Evolutionary conservation across 2,888 invertebrate genomes (phyloP).

Genomic region (Aleiodes leptofemur): DNA sequence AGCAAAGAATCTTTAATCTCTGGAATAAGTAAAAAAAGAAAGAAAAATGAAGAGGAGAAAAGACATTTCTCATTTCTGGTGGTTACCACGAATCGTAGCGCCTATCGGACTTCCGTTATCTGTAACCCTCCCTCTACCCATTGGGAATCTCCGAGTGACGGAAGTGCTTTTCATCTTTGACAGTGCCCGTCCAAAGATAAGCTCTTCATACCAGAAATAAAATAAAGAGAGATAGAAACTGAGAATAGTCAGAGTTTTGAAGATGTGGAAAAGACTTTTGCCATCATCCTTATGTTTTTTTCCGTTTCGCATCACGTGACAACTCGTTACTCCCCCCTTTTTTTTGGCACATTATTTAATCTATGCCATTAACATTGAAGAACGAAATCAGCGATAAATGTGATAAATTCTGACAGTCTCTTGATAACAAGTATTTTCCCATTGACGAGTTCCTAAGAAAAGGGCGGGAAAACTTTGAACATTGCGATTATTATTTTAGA

Average conservation of each 20-base stretch:
- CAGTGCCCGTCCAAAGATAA: slow-evolving; percentile 72
- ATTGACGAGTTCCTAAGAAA: too few species aligned
- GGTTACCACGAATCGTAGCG: slow-evolving; percentile 58
- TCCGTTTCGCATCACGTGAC: slow-evolving; percentile 44
- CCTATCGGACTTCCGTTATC: slow-evolving; percentile 73
- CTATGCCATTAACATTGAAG: too few species aligned
- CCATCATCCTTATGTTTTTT: slow-evolving; percentile 35
- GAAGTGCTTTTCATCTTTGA: slow-evolving; percentile 70
- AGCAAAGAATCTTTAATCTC: slow-evolving; percentile 16
- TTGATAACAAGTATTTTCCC: too few species aligned
- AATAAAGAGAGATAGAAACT: slow-evolving; percentile 50
- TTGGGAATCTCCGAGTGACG: slow-evolving; percentile 66
- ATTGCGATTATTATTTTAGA: slow-evolving; percentile 18
- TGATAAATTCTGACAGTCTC: too few species aligned
- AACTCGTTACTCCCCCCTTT: slow-evolving; percentile 45
- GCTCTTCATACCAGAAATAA: slow-evolving; percentile 58
- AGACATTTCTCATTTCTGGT: slow-evolving; percentile 75
- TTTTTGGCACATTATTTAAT: slow-evolving; percentile 17
- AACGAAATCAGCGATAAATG: too few species aligned
- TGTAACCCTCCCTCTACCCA: slow-evolving; percentile 54
- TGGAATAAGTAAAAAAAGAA: slow-evolving; percentile 9
- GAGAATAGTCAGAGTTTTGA: slow-evolving; percentile 50
- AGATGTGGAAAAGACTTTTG: slow-evolving; percentile 49
- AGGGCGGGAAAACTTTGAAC: not conserved
- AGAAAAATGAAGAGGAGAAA: slow-evolving; percentile 54